Evolutionary conservation across 2,113 vertebrate genomes (phyloP).

Genomic region (Prunella himalayana): DNA sequence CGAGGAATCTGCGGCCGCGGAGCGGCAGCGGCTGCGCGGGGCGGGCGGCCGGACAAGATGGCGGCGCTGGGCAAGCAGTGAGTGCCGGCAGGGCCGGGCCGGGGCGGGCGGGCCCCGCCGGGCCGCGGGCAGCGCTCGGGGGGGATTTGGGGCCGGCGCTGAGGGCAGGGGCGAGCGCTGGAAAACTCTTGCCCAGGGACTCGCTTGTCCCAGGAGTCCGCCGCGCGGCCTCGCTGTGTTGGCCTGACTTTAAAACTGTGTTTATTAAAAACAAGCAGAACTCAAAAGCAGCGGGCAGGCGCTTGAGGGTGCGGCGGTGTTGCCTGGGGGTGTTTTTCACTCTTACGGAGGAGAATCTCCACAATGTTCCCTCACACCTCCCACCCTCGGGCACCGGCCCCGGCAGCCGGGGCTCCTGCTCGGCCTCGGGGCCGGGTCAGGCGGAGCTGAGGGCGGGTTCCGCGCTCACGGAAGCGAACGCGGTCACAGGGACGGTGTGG

Average conservation of each 20-base stretch:
- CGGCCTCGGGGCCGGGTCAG: not conserved
- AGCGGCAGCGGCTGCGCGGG: not conserved
- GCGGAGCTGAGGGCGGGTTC: not conserved
- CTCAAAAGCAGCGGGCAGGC: not conserved
- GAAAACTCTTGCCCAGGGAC: fast-evolving
- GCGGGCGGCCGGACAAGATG: conserved; percentile 71
- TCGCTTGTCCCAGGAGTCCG: not conserved
- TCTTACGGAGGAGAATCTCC: not conserved
- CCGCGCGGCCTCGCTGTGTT: not conserved
- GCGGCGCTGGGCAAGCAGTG: conserved; percentile 81
- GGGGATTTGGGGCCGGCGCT: not conserved
- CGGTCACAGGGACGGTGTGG: fast-evolving
- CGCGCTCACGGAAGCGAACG: fast-evolving
- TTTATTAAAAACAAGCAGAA: not conserved
- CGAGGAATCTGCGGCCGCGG: not conserved
- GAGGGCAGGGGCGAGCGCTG: not conserved
- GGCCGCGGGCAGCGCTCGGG: not conserved
- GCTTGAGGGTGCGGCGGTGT: not conserved
- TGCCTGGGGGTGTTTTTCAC: not conserved
- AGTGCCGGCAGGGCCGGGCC: conserved; percentile 58
- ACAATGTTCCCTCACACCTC: not conserved
- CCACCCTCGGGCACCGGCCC: fast-evolving
- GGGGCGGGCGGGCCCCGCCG: not conserved
- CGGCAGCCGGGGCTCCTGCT: not conserved
- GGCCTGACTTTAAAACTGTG: not conserved